These are phyloP conservation scores for Solenopsis invicta DNA, from an alignment of 1,140 invertebrate genomes.

Conservation along the genomic window DNA sequence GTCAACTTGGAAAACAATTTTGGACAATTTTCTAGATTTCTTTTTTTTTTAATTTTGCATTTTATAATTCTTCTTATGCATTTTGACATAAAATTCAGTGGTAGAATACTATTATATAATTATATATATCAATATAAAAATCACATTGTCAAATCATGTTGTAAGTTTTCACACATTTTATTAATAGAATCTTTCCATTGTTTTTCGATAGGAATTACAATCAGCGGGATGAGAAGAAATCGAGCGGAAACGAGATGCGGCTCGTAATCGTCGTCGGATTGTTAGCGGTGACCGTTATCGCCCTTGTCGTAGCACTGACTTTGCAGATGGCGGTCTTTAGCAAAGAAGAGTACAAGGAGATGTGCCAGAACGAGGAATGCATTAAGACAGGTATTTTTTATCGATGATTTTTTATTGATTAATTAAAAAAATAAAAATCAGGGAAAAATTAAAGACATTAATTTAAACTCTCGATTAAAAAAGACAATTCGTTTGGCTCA, in stretches of 20 bases:
- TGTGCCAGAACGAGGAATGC: slow-evolving; percentile 86
- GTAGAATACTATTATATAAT: not conserved
- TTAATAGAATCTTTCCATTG: not conserved
- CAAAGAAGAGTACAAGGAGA: slow-evolving; percentile 83
- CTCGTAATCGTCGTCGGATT: slow-evolving; percentile 83
- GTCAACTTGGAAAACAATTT: not conserved
- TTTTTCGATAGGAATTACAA: slow-evolving; percentile 76
- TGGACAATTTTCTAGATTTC: not conserved
- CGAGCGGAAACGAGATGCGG: slow-evolving; percentile 79
- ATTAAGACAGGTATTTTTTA: slow-evolving; percentile 83
- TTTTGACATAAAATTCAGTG: not conserved
- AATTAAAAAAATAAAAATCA: not conserved
- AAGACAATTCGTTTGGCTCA: not conserved
- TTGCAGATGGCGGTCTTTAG: slow-evolving; percentile 83
- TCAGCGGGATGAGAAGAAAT: slow-evolving; percentile 79
- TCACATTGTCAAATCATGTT: not conserved
- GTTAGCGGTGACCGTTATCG: slow-evolving; percentile 83
- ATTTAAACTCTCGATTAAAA: not conserved
- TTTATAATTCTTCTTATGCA: not conserved
- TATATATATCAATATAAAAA: not conserved
- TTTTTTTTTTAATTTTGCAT: not conserved
- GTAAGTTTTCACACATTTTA: not conserved
- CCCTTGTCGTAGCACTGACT: slow-evolving; percentile 81
- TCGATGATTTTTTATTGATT: not conserved
- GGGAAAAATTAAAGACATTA: not conserved